Base-by-base conservation (phyloP, 1,140 invertebrate genomes). In the Sipha flava region DNA sequence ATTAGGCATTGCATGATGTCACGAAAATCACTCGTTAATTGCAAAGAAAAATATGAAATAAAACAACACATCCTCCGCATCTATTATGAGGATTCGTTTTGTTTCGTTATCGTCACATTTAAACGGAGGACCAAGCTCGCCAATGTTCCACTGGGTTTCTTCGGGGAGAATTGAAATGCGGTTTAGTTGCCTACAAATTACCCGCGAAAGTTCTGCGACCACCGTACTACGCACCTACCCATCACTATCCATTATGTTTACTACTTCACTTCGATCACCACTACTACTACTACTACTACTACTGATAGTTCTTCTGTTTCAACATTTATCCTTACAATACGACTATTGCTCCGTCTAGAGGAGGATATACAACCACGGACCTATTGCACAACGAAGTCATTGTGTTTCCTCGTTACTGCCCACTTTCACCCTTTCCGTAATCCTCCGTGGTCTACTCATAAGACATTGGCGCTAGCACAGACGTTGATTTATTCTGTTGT, bases 401-500 rank as follows among this genome's bases (percentile, higher is more conserved):
- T 14, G 64, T 66, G 37, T 43, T 12, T 43, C 37, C 64, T 7
- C 37, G 23, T 40, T 43, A 43, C 64, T 40, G n/a, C n/a, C 12
- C 18, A 64, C 29, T 21, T n/a, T 3, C 5, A n/a, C 9, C 21
- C 1, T 21, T 6, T 2, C 21, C 21, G n/a, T n/a, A n/a, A n/a
- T n/a, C n/a, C n/a, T n/a, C n/a, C n/a, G n/a, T n/a, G n/a, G n/a
- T n/a, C n/a, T n/a, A n/a, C n/a, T n/a, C n/a, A n/a, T 23, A 40
- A 5, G 37, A 40, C 21, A 5, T 16, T 10, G 43, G 64, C 21
- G 12, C 62, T n/a, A n/a, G 23, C 14, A 31, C 26, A 45, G 72
- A 75, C 72, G 49, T 75, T 75, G 72, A 75, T 75, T 75, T 75
- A 75, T 75, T 75, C 49, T 16, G 47, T 54, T 75, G 72, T 75